Conservation (phyloP, 2,113 vertebrate genomes). For the Lethenteron camtschaticum region DNA sequence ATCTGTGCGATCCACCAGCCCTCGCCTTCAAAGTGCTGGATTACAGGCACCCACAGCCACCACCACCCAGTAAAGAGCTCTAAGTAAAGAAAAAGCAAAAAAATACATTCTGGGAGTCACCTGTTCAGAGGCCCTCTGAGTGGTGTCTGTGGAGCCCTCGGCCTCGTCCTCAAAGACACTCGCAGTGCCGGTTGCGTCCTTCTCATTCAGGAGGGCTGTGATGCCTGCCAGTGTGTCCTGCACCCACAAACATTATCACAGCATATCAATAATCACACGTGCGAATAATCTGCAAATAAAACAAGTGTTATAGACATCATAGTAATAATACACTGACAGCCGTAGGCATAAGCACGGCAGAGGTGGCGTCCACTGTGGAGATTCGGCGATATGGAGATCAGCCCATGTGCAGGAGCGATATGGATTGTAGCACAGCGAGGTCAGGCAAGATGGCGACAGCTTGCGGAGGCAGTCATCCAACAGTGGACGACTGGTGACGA, state of each 20-base stretch:
- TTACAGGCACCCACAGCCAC: no score
- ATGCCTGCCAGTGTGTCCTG: conserved; percentile 88
- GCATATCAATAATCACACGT: conserved; percentile 8
- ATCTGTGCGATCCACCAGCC: no score
- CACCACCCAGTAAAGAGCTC: no score
- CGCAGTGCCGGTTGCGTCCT: conserved; percentile 36
- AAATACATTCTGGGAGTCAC: no score
- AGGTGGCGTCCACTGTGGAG: background rate
- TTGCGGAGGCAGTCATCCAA: no score
- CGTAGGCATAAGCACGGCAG: background rate
- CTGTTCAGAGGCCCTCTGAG: no score
- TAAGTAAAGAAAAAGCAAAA: no score
- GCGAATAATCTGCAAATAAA: background rate
- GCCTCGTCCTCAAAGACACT: conserved; percentile 42
- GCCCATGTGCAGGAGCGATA: no score
- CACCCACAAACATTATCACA: conserved; percentile 9
- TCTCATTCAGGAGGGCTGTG: conserved; percentile 84
- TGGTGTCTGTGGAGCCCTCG: conserved; percentile 11
- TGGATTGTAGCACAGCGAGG: background rate
- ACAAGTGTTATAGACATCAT: background rate
- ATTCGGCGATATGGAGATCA: background rate
- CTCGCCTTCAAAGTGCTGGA: no score
- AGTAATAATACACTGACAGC: background rate
- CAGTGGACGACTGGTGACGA: no score
- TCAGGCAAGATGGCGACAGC: no score